Evolutionary conservation across 2,113 vertebrate genomes (phyloP).

Genomic region (Cnemophilus loriae): DNA sequence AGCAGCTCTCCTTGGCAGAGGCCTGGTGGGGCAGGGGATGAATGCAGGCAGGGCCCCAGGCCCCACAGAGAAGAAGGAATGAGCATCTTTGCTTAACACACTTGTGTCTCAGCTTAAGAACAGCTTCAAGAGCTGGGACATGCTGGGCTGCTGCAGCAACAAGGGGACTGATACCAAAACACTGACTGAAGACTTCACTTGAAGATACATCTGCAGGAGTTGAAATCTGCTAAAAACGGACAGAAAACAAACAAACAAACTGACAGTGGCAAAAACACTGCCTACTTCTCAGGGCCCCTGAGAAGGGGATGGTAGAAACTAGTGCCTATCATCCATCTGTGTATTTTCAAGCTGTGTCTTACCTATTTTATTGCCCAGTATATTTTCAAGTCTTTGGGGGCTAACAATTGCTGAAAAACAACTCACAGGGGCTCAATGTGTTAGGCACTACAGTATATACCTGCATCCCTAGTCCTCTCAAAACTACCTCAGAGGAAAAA

Average conservation of each 20-base stretch:
- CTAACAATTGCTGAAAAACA: neutral
- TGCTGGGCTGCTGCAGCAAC: conserved; percentile 28
- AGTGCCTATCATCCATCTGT: neutral
- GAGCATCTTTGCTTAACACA: neutral
- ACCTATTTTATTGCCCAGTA: neutral
- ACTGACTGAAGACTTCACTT: neutral
- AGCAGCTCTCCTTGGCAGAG: conserved; percentile 21
- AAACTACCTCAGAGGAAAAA: neutral
- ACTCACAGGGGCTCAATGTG: neutral
- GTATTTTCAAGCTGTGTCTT: neutral
- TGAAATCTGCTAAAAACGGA: neutral
- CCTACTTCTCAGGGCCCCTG: neutral
- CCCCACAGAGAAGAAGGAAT: neutral
- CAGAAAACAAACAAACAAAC: neutral
- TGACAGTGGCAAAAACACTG: neutral
- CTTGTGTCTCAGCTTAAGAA: neutral
- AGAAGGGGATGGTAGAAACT: neutral
- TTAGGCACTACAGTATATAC: neutral
- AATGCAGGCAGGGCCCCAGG: neutral
- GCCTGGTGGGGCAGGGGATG: neutral
- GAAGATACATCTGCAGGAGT: neutral
- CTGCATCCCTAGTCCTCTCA: neutral
- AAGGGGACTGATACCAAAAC: neutral
- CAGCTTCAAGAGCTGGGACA: neutral
- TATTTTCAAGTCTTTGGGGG: neutral